A percentile compares a stretch with the other conserved stretches of the same genome.
These are phyloP conservation scores for Theropithecus gelada DNA, from an alignment of 2,113 vertebrate species.

Conservation along the genomic window DNA sequence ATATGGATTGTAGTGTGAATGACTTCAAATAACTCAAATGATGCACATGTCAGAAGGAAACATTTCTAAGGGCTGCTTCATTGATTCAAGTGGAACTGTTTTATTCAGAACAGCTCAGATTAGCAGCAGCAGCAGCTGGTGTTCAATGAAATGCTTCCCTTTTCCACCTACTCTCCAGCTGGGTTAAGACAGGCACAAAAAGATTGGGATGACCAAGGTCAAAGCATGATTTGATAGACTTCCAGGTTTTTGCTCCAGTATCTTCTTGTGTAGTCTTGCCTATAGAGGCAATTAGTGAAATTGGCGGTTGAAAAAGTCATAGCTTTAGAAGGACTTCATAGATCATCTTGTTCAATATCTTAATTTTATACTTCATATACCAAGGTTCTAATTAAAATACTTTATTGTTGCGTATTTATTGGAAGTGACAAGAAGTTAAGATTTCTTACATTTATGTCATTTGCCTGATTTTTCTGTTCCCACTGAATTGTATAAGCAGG, in stretches of 20 bases:
- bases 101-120: conserved; percentile 36
- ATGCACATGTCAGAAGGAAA: neutral
- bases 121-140: neutral
- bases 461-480: neutral
- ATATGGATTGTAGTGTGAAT: neutral
- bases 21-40: conserved; percentile 22
- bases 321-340: neutral
- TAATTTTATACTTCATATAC: neutral
- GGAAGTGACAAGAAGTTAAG: neutral
- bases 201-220: neutral
- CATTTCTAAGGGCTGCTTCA: neutral
- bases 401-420: neutral
- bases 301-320: neutral
- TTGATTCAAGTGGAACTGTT: neutral
- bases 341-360: neutral
- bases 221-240: neutral
- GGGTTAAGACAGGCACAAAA: neutral
- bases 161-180: neutral
- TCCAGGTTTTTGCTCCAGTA: neutral
- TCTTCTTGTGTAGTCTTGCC: neutral
- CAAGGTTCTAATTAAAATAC: neutral
- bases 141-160: neutral
- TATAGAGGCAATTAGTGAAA: neutral
- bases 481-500: neutral
- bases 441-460: neutral